Conservation (phyloP, 2,797 vertebrate genomes). For the Schizothorax lantsangensis region DNA sequence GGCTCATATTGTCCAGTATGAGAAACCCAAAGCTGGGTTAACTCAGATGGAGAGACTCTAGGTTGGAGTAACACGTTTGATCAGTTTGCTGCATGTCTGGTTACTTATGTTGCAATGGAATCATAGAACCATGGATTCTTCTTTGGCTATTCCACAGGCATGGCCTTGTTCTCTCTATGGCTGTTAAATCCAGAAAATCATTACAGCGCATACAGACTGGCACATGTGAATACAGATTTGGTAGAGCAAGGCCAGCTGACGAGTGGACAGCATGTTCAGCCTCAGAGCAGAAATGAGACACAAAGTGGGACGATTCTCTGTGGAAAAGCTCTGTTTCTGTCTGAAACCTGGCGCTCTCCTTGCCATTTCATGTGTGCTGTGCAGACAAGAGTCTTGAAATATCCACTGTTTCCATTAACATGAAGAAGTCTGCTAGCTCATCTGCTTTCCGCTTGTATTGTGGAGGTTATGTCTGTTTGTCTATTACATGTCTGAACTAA, state of each 20-base stretch:
- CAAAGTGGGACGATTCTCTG: conserved; percentile 34
- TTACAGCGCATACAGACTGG: conserved; percentile 29
- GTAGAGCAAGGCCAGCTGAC: conserved; percentile 46
- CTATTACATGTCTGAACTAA: not conserved
- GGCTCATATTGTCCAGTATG: conserved; percentile 27
- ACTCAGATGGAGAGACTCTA: not conserved
- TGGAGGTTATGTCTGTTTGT: not conserved
- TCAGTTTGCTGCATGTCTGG: conserved; percentile 48
- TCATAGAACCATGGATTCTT: conserved; percentile 50
- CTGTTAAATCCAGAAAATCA: conserved; percentile 44
- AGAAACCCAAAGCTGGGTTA: conserved; percentile 21
- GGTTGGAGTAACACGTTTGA: conserved; percentile 15
- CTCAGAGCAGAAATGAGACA: conserved; percentile 35
- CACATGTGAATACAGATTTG: conserved; percentile 53
- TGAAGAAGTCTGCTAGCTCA: not conserved
- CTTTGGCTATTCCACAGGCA: conserved; percentile 28
- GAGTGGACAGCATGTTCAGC: conserved; percentile 41
- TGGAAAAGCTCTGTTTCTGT: conserved; percentile 45
- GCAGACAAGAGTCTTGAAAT: conserved; percentile 30
- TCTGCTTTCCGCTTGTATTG: not conserved
- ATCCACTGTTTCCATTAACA: conserved; percentile 4
- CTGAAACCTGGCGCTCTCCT: conserved; percentile 47
- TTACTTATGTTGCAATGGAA: conserved; percentile 49
- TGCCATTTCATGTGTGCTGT: conserved; percentile 55
- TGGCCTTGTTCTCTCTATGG: conserved; percentile 26